Percentiles rank a stretch among this genome's conserved stretches.
Conservation (phyloP, 2,888 invertebrate species). For the Pseudococcus viburni region DNA sequence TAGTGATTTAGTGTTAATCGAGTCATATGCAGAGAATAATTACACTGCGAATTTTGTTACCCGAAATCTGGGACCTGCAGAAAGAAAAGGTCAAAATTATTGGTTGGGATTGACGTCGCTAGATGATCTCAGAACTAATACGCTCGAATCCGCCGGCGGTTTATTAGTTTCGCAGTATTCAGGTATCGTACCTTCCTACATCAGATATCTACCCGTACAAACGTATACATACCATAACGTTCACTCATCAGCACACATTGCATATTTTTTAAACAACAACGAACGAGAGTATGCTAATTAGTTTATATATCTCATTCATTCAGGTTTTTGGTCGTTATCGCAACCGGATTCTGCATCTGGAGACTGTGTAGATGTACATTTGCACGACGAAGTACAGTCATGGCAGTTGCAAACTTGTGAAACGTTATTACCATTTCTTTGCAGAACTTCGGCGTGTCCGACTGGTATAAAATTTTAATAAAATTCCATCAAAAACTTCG, state of each 20-base stretch:
- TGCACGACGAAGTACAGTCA: slow-evolving; percentile 83
- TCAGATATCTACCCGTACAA: background rate
- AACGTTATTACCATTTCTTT: slow-evolving; percentile 93
- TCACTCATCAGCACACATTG: slow-evolving; percentile 2
- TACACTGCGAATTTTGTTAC: slow-evolving; percentile 87
- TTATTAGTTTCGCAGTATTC: slow-evolving; percentile 92
- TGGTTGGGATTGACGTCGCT: slow-evolving; percentile 93
- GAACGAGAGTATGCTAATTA: slow-evolving; percentile 32
- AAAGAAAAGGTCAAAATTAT: slow-evolving; percentile 76
- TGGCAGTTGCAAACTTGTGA: slow-evolving; percentile 97
- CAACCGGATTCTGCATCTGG: slow-evolving; percentile 91
- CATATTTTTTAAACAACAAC: slow-evolving; percentile 48
- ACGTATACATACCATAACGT: background rate
- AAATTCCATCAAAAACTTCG: too few relatives aligned
- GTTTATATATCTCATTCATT: slow-evolving; percentile 68
- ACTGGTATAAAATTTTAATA: slow-evolving; percentile 74
- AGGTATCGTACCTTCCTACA: slow-evolving; percentile 73
- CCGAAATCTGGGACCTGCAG: slow-evolving; percentile 74
- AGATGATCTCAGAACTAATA: slow-evolving; percentile 93
- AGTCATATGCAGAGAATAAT: slow-evolving; percentile 92
- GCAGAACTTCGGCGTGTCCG: slow-evolving; percentile 91
- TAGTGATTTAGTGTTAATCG: slow-evolving; percentile 92
- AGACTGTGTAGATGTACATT: slow-evolving; percentile 88
- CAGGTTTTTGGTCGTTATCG: slow-evolving; percentile 90
- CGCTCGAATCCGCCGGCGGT: slow-evolving; percentile 93